phyloP scores from a whole-genome alignment of 2,797 vertebrate genomes.

The Gambelia wislizenii region DNA sequence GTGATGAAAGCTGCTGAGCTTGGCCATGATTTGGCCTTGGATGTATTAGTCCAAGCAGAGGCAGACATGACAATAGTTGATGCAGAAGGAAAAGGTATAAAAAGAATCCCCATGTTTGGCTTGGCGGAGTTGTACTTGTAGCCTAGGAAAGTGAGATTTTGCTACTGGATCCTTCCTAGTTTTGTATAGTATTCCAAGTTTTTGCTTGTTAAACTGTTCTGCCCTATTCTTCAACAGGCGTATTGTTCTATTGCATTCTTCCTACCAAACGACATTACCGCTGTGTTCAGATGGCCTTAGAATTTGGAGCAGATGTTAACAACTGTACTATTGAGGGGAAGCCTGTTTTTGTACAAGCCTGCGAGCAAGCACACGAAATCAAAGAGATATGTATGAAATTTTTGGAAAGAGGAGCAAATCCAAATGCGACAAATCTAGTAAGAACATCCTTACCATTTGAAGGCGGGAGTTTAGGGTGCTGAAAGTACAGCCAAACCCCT shows the following conservation, averaged over 20 bases:
- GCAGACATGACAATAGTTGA: slow-evolving; percentile 87
- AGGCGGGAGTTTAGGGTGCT: not conserved
- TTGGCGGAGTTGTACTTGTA: not conserved
- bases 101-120: not conserved
- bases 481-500: too few relatives aligned
- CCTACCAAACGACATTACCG: slow-evolving; percentile 86
- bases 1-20: slow-evolving; percentile 89
- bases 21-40: slow-evolving; percentile 84
- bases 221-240: slow-evolving; percentile 78
- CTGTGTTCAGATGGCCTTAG: slow-evolving; percentile 85
- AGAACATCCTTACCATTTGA: slow-evolving; percentile 58
- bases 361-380: slow-evolving; percentile 83
- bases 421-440: slow-evolving; percentile 83
- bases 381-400: slow-evolving; percentile 85
- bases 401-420: slow-evolving; percentile 88
- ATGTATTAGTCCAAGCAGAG: slow-evolving; percentile 81
- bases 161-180: not conserved
- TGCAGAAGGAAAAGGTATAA: slow-evolving; percentile 88
- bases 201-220: slow-evolving; percentile 4
- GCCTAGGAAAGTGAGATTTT: not conserved
- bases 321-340: slow-evolving; percentile 80
- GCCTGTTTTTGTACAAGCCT: slow-evolving; percentile 88
- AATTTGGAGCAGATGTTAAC: slow-evolving; percentile 88
- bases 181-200: not conserved
- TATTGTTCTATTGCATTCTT: slow-evolving; percentile 91